A percentile compares a stretch with the other conserved stretches of the same genome.
Evolutionary conservation across 1,140 invertebrate genomes (phyloP).

Genomic region (Neotoxoptera formosana): DNA sequence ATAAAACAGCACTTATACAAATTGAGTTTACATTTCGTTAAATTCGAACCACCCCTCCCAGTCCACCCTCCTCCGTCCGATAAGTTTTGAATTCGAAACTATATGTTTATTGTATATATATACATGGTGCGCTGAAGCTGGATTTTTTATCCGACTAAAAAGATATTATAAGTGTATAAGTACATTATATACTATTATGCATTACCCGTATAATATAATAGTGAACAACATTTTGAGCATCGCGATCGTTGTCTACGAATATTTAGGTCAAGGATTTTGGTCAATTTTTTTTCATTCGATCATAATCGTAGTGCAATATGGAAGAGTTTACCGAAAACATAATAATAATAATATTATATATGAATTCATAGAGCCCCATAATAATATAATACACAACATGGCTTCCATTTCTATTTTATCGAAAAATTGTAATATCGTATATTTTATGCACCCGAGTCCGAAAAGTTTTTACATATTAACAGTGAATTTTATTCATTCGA

Average conservation of each 20-base stretch:
- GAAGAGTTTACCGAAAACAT: background rate
- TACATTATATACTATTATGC: background rate
- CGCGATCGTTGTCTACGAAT: background rate
- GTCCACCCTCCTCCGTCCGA: background rate
- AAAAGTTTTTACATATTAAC: background rate
- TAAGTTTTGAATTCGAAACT: background rate
- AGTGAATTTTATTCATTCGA: background rate
- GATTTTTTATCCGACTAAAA: background rate
- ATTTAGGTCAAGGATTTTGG: slow-evolving; percentile 28
- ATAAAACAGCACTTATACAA: background rate
- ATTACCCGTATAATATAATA: background rate
- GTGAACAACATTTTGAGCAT: background rate
- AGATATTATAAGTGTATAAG: background rate
- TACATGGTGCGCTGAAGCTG: background rate
- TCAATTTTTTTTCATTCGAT: slow-evolving; percentile 24
- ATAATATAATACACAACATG: background rate
- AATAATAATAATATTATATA: background rate
- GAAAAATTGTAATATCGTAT: background rate
- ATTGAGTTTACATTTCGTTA: background rate
- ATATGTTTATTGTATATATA: background rate
- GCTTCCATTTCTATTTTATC: background rate
- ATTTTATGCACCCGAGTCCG: background rate
- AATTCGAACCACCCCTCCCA: background rate
- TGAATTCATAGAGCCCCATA: background rate
- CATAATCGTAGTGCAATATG: background rate